phyloP scores from a whole-genome alignment of 2,797 vertebrate genomes.

The Microhierax caerulescens region DNA sequence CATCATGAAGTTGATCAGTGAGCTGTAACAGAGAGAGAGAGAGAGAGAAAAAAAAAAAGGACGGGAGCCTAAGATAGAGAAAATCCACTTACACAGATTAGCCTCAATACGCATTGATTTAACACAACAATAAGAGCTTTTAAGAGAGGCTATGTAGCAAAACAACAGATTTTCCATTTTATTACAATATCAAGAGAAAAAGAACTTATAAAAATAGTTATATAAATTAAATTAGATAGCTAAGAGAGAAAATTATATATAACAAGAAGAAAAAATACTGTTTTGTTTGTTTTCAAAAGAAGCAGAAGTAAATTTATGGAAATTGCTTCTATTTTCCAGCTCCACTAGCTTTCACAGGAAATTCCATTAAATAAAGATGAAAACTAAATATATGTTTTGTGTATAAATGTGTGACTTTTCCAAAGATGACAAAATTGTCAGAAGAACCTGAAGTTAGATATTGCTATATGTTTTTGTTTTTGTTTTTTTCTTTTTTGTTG shows the following conservation, averaged over 20 bases:
- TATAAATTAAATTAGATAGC: slow-evolving; percentile 19
- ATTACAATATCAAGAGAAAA: not conserved
- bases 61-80: not conserved
- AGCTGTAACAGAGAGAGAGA: not conserved
- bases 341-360: not conserved
- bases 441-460: not conserved
- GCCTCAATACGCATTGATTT: not conserved
- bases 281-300: slow-evolving; percentile 20
- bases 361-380: slow-evolving; percentile 22
- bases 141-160: not conserved
- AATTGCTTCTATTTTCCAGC: slow-evolving; percentile 23
- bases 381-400: not conserved
- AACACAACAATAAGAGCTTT: not conserved
- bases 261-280: not conserved
- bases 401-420: not conserved
- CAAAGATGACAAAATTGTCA: not conserved
- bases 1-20: not conserved
- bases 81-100: not conserved
- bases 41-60: too few species aligned
- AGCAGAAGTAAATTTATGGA: slow-evolving; percentile 19
- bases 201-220: not conserved
- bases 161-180: slow-evolving; percentile 19
- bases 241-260: not conserved
- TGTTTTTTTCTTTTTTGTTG: not conserved
- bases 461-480: not conserved